phyloP scores from a whole-genome alignment of 1,140 invertebrate species.

The Stratiolaelaps scimitus region DNA sequence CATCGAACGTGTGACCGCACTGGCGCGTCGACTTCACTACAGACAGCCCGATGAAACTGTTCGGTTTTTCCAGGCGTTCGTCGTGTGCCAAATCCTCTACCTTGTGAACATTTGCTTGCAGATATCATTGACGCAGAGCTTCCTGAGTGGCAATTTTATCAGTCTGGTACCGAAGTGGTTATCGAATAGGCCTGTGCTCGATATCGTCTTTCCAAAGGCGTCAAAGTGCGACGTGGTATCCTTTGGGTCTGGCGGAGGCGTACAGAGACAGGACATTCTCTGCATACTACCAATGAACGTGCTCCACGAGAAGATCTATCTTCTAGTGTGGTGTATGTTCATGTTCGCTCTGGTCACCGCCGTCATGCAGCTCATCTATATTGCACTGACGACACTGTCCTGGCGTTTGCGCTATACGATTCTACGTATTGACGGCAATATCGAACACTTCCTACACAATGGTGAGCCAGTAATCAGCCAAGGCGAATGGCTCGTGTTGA shows the following conservation, averaged over 20 bases:
- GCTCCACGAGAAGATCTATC: conserved; percentile 90
- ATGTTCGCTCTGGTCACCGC: conserved; percentile 50
- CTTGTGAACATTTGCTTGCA: conserved; percentile 75
- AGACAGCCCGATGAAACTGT: not conserved
- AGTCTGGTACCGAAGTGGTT: conserved; percentile 60
- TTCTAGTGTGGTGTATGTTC: conserved; percentile 85
- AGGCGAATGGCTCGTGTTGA: too few relatives aligned
- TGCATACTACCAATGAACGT: conserved; percentile 55
- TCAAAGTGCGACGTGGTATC: conserved; percentile 38
- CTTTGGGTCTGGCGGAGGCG: conserved; percentile 39
- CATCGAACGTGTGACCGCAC: not conserved
- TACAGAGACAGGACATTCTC: conserved; percentile 41
- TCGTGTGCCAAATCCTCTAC: conserved; percentile 49
- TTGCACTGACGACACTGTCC: not conserved
- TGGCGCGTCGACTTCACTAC: not conserved
- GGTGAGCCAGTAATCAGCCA: too few relatives aligned
- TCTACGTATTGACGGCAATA: too few relatives aligned
- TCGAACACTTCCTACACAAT: too few relatives aligned
- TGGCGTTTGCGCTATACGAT: too few relatives aligned
- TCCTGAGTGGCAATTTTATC: conserved; percentile 53
- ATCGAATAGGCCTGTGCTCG: not conserved
- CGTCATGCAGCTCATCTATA: conserved; percentile 35
- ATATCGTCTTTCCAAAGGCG: conserved; percentile 37
- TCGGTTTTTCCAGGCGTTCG: not conserved
- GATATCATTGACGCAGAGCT: conserved; percentile 60